A percentile compares a stretch with the other conserved stretches of the same genome.
These are phyloP conservation scores for Enhydra lutris DNA, from an alignment of 2,113 vertebrate species.

Conservation along the genomic window DNA sequence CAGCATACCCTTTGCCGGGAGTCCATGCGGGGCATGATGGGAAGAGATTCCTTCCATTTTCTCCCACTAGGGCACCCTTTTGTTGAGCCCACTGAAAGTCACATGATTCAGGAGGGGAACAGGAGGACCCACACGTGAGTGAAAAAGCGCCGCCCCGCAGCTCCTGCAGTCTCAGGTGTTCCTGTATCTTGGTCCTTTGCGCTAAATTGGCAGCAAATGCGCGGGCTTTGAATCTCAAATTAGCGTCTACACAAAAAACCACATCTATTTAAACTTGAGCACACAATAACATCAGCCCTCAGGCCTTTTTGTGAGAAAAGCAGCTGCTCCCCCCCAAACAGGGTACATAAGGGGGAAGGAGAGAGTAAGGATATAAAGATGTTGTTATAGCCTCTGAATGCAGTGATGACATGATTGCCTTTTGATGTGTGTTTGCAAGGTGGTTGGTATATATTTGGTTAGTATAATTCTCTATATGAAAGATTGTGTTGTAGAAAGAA, in stretches of 20 bases:
- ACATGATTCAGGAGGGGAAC: background rate
- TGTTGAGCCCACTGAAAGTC: background rate
- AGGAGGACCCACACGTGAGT: background rate
- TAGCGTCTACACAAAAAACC: background rate
- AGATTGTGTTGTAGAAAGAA: background rate
- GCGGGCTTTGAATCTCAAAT: conserved; percentile 31
- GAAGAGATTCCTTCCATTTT: background rate
- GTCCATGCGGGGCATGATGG: background rate
- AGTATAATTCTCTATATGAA: background rate
- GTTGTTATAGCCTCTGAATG: background rate
- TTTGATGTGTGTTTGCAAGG: background rate
- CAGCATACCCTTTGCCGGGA: background rate
- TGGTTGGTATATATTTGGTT: background rate
- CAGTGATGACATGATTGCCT: background rate
- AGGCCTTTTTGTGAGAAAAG: conserved; percentile 13
- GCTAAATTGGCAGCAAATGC: background rate
- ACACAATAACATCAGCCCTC: background rate
- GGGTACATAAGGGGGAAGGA: background rate
- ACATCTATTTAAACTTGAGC: background rate
- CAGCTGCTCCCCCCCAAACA: background rate
- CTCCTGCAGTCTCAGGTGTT: background rate
- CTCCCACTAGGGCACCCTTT: accelerated
- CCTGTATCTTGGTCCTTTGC: background rate
- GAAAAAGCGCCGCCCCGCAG: accelerated
- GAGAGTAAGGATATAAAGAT: background rate